phyloP scores from a whole-genome alignment of 2,797 vertebrate genomes.

The Sebastes diploproa region DNA sequence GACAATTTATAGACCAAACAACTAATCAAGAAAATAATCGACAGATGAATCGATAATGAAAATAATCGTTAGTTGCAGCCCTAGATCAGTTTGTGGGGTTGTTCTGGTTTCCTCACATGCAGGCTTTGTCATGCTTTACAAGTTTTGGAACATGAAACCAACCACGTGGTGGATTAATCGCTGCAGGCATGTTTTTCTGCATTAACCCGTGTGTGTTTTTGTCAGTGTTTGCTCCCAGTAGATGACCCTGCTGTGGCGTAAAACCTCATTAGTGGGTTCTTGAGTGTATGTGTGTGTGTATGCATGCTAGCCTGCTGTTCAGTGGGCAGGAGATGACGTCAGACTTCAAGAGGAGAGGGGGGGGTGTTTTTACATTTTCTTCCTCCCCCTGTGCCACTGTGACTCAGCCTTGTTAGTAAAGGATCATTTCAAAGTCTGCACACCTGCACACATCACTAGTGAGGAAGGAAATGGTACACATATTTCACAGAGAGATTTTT shows the following conservation, averaged over 20 bases:
- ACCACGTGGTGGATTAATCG: constrained; percentile 7
- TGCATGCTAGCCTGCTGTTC: constrained; percentile 44
- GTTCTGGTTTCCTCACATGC: neutral
- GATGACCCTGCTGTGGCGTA: constrained; percentile 50
- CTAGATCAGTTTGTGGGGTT: neutral
- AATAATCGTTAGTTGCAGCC: no score
- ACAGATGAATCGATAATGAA: no score
- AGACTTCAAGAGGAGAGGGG: constrained; percentile 10
- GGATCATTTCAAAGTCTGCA: constrained; percentile 41
- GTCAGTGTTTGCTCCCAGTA: constrained; percentile 28
- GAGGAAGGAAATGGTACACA: constrained; percentile 9
- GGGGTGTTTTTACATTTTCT: neutral
- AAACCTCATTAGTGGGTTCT: constrained; percentile 40
- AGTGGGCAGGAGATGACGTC: constrained; percentile 48
- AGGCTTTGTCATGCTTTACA: neutral
- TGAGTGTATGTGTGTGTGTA: neutral
- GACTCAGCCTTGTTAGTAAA: constrained; percentile 48
- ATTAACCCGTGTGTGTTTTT: constrained; percentile 8
- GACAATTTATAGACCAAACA: no score
- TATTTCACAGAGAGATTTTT: constrained; percentile 11
- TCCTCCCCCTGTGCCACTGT: neutral
- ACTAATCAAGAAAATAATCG: no score
- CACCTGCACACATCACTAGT: constrained; percentile 27
- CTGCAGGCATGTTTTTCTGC: constrained; percentile 20
- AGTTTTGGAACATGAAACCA: constrained; percentile 10